A percentile compares a stretch with the other conserved stretches of the same genome.
Conservation (phyloP, 2,797 vertebrate species). For the Cossypha dichroa region DNA sequence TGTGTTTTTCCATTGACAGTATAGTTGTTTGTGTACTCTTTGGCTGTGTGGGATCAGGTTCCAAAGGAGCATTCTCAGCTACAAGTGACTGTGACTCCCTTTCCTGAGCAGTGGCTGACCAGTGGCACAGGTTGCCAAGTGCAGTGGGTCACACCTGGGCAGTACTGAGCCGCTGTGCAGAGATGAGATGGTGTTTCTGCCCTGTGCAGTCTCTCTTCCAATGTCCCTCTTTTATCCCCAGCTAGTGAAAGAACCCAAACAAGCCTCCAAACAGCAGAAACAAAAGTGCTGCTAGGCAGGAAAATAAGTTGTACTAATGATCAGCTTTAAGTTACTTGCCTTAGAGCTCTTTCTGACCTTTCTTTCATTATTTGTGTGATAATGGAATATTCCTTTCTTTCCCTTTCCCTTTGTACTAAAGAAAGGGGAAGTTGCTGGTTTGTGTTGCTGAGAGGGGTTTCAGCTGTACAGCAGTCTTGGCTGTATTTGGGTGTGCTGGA, state of each 20-base stretch:
- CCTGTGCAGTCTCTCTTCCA: background rate
- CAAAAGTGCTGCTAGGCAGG: background rate
- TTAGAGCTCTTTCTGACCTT: conserved; percentile 33
- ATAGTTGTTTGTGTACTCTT: background rate
- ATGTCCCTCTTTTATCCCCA: background rate
- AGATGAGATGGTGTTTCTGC: background rate
- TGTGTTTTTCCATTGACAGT: background rate
- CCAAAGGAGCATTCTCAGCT: background rate
- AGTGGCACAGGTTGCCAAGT: background rate
- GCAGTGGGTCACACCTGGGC: background rate
- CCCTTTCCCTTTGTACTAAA: background rate
- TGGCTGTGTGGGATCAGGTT: background rate
- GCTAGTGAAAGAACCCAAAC: background rate
- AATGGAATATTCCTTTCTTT: background rate
- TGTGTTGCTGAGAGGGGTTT: background rate
- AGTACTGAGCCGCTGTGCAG: accelerated
- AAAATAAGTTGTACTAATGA: background rate
- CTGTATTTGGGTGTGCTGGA: background rate
- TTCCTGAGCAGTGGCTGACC: background rate
- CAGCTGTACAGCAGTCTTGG: background rate
- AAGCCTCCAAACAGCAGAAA: background rate
- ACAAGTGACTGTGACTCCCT: accelerated
- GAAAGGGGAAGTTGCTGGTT: background rate
- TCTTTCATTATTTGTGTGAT: background rate
- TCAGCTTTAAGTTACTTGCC: conserved; percentile 12